Evolutionary conservation across 2,888 invertebrate genomes (phyloP).

Genomic region (Leucania comma): DNA sequence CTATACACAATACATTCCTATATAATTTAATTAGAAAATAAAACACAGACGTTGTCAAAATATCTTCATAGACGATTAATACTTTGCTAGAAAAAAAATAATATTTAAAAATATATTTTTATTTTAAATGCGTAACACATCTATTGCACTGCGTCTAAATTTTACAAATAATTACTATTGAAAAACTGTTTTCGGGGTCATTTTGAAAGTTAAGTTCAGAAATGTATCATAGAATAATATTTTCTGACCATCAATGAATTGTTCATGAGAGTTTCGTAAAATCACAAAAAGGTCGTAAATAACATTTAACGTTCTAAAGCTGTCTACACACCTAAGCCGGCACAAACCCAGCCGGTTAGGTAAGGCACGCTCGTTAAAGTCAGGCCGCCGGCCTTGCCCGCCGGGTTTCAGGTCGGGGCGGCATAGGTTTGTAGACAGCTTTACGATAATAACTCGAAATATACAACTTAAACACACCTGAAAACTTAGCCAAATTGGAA

Average conservation of each 20-base stretch:
- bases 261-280: too few species aligned
- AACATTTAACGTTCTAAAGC: too few species aligned
- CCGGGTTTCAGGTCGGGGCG: too few species aligned
- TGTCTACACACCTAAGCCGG: too few species aligned
- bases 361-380: too few species aligned
- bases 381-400: too few species aligned
- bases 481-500: too few species aligned
- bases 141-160: slow-evolving; percentile 63
- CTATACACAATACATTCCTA: slow-evolving; percentile 61
- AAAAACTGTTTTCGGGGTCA: neutral
- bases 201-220: slow-evolving; percentile 18
- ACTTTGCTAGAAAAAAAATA: slow-evolving; percentile 59
- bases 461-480: too few species aligned
- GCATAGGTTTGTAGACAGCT: too few species aligned
- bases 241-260: neutral
- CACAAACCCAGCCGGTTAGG: too few species aligned
- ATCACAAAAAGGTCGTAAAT: too few species aligned
- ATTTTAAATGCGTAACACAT: slow-evolving; percentile 63
- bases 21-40: slow-evolving; percentile 63
- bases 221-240: slow-evolving; percentile 1
- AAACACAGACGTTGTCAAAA: slow-evolving; percentile 58
- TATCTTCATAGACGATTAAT: slow-evolving; percentile 65
- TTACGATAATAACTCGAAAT: too few species aligned
- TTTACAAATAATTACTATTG: slow-evolving; percentile 48
- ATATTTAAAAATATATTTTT: slow-evolving; percentile 63